Conservation (phyloP, 1,140 invertebrate genomes). For the Callitettix versicolor region DNA sequence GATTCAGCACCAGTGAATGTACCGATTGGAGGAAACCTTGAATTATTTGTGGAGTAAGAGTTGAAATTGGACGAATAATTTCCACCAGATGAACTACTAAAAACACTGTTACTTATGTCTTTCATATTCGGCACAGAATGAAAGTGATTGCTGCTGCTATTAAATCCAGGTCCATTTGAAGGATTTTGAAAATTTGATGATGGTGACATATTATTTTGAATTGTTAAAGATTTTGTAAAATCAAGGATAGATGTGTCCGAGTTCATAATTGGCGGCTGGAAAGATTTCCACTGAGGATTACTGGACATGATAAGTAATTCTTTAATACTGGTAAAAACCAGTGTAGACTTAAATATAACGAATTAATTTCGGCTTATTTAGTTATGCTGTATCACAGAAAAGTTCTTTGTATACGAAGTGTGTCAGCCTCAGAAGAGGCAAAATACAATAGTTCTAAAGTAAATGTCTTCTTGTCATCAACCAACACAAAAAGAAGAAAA, state of each 20-base stretch:
- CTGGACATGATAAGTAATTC: conserved; percentile 47
- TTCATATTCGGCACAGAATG: conserved; percentile 20
- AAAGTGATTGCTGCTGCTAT: conserved; percentile 15
- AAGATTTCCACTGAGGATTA: conserved; percentile 85
- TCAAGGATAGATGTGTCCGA: conserved; percentile 57
- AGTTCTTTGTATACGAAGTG: conserved; percentile 24
- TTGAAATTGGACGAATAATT: conserved; percentile 21
- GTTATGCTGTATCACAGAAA: conserved; percentile 25
- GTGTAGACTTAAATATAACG: not conserved
- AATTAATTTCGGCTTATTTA: no score
- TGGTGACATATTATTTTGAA: conserved; percentile 27
- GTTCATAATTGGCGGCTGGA: conserved; percentile 71
- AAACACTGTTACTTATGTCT: conserved; percentile 26
- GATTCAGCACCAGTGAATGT: conserved; percentile 33
- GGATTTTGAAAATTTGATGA: conserved; percentile 15
- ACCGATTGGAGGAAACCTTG: conserved; percentile 34
- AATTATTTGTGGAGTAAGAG: conserved; percentile 21
- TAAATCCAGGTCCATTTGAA: conserved; percentile 4
- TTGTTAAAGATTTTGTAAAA: conserved; percentile 48
- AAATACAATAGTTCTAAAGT: not conserved
- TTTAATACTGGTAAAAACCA: not conserved
- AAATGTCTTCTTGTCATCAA: not conserved
- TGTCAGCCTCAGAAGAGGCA: no score
- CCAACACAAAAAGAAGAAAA: not conserved
- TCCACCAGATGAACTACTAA: conserved; percentile 17